These are phyloP conservation scores for Leptobrachium ailaonicum DNA, from an alignment of 2,113 vertebrate genomes.

Conservation along the genomic window DNA sequence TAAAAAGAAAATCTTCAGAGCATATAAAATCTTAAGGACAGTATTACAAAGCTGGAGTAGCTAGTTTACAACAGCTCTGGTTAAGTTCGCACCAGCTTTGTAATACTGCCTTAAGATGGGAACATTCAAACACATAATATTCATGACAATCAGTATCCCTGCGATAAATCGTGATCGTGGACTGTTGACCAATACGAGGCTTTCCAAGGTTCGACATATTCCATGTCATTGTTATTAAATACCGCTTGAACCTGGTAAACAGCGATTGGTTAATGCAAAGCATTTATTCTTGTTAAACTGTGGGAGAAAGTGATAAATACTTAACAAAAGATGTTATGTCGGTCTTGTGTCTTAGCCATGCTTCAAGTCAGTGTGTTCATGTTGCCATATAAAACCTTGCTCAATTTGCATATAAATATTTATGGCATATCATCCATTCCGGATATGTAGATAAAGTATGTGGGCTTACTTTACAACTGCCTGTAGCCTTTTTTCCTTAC, in stretches of 20 bases:
- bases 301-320: constrained; percentile 46
- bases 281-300: constrained; percentile 30
- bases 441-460: constrained; percentile 49
- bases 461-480: constrained; percentile 50
- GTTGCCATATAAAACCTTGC: constrained; percentile 59
- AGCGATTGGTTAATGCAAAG: neutral
- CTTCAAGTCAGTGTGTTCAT: constrained; percentile 62
- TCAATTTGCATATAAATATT: constrained; percentile 59
- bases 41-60: no score
- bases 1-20: no score
- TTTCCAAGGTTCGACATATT: no score
- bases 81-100: no score
- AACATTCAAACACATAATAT: no score
- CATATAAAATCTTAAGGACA: no score
- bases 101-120: no score
- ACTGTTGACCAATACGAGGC: no score
- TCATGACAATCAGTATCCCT: no score
- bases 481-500: constrained; percentile 54
- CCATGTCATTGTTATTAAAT: no score
- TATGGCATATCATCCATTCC: constrained; percentile 48
- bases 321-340: constrained; percentile 57
- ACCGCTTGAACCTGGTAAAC: neutral
- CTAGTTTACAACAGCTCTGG: no score
- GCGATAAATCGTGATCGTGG: no score
- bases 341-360: constrained; percentile 58